Evolutionary conservation across 2,113 vertebrate species (phyloP).

Genomic region (Notothenia rossii): DNA sequence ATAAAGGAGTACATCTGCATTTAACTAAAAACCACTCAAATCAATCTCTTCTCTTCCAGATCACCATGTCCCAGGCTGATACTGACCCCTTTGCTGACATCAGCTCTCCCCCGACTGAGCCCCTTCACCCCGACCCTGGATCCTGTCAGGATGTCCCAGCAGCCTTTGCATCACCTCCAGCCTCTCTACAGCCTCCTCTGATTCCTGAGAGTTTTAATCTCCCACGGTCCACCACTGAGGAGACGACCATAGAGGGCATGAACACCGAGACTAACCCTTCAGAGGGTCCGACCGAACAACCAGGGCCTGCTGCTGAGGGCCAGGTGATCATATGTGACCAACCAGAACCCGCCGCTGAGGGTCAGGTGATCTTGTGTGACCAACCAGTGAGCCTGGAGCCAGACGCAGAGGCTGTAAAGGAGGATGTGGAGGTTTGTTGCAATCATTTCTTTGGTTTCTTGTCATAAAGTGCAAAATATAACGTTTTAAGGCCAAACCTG

Average conservation of each 20-base stretch:
- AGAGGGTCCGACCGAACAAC: conserved; percentile 30
- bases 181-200: conserved; percentile 29
- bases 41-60: conserved; percentile 51
- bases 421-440: conserved; percentile 67
- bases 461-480: not conserved
- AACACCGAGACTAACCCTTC: not conserved
- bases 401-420: conserved; percentile 41
- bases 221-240: conserved; percentile 8
- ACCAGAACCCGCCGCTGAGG: conserved; percentile 24
- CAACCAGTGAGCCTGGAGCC: conserved; percentile 84
- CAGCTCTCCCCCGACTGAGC: conserved; percentile 14
- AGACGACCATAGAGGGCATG: conserved; percentile 23
- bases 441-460: not conserved
- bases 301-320: conserved; percentile 35
- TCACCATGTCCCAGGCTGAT: conserved; percentile 80
- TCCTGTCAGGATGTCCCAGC: conserved; percentile 34
- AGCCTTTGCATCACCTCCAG: not conserved
- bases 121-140: conserved; percentile 21
- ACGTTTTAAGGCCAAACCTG: not conserved
- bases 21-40: not conserved
- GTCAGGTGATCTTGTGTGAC: conserved; percentile 75
- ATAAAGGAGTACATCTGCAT: not conserved
- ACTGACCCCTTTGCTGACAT: conserved; percentile 39
- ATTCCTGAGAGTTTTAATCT: conserved; percentile 10
- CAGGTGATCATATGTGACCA: conserved; percentile 75